phyloP scores from a whole-genome alignment of 1,140 invertebrate species.

The Drosophila mauritiana region DNA sequence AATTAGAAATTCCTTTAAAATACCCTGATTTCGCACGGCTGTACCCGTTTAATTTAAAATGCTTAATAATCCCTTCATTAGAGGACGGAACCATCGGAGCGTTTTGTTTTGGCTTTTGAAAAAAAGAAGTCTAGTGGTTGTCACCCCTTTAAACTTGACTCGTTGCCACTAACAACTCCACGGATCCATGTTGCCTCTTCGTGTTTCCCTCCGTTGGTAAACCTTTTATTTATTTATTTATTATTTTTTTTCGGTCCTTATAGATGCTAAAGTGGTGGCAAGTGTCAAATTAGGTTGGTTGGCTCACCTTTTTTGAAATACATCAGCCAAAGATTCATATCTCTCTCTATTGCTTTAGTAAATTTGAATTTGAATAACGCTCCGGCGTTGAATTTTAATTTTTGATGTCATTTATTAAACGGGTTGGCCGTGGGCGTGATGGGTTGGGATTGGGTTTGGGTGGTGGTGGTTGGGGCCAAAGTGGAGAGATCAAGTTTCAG shows the following conservation, averaged over 20 bases:
- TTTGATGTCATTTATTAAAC: slow-evolving; percentile 80
- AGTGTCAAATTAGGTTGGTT: slow-evolving; percentile 77
- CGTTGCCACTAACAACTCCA: slow-evolving; percentile 71
- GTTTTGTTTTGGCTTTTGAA: slow-evolving; percentile 18
- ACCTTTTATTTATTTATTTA: slow-evolving; percentile 1
- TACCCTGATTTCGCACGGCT: slow-evolving; percentile 11
- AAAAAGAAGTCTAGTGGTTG: slow-evolving; percentile 44
- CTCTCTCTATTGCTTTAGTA: slow-evolving; percentile 21
- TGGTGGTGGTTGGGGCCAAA: too few relatives aligned
- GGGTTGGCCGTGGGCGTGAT: slow-evolving; percentile 16
- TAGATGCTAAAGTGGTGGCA: slow-evolving; percentile 3
- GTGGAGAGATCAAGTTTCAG: slow-evolving; percentile 28
- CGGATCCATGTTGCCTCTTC: slow-evolving; percentile 40
- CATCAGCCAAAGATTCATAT: slow-evolving; percentile 6
- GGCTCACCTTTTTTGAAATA: slow-evolving; percentile 26
- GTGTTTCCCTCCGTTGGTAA: neutral
- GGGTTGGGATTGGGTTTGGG: too few relatives aligned
- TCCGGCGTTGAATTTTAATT: slow-evolving; percentile 67
- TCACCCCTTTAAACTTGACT: slow-evolving; percentile 21
- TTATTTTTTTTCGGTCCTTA: neutral
- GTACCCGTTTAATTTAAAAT: slow-evolving; percentile 31
- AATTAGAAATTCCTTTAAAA: neutral
- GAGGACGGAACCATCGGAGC: slow-evolving; percentile 14
- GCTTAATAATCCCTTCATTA: slow-evolving; percentile 29
- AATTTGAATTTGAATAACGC: slow-evolving; percentile 77